phyloP scores from a whole-genome alignment of 2,888 invertebrate genomes.

The Orchesella flavescens region DNA sequence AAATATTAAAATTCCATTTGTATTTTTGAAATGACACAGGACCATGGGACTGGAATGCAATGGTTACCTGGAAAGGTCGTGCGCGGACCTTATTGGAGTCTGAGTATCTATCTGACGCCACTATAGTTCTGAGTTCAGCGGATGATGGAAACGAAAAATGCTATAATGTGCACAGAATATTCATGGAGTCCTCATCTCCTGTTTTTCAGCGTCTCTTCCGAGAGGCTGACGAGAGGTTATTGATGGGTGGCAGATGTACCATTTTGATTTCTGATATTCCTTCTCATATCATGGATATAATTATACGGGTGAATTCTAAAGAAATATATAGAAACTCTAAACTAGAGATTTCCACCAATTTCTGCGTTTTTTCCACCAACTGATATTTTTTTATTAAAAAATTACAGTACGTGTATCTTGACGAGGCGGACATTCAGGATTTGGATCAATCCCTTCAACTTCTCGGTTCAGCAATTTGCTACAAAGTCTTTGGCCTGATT shows the following conservation, averaged over 20 bases:
- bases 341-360: too few relatives aligned
- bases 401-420: constrained; percentile 3
- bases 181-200: not conserved
- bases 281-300: not conserved
- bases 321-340: too few relatives aligned
- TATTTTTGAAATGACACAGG: not conserved
- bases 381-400: not conserved
- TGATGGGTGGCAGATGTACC: not conserved
- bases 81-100: not conserved
- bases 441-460: not conserved
- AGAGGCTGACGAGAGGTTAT: not conserved
- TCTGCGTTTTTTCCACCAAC: not conserved
- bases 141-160: not conserved
- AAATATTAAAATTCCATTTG: not conserved
- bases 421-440: not conserved
- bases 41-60: not conserved
- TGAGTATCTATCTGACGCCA: not conserved
- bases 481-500: not conserved
- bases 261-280: not conserved
- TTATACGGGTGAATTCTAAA: not conserved
- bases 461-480: not conserved
- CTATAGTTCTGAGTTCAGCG: not conserved
- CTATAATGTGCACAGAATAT: not conserved
- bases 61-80: not conserved
- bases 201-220: not conserved